Evolutionary conservation across 2,113 vertebrate species (phyloP).

Genomic region (Neodontobutis hainanensis): DNA sequence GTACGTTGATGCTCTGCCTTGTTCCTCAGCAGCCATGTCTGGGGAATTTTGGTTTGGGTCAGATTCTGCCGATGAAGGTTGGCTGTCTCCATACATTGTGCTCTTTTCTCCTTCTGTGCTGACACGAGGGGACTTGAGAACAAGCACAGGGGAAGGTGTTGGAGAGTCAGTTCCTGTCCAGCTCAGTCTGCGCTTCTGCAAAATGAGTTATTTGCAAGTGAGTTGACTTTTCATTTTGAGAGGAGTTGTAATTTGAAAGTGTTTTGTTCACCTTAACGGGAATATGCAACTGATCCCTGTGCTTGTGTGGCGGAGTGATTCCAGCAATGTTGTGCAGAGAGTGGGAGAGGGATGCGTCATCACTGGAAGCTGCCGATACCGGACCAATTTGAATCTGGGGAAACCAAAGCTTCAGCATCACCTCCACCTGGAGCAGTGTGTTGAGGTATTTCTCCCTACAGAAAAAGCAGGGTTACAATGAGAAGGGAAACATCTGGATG

Average conservation of each 20-base stretch:
- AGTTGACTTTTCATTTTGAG: neutral
- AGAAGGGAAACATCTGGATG: conserved; percentile 1
- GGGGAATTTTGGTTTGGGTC: conserved; percentile 15
- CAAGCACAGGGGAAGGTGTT: conserved; percentile 46
- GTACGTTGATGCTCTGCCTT: conserved; percentile 34
- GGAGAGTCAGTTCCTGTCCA: conserved; percentile 73
- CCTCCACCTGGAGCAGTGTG: conserved; percentile 89
- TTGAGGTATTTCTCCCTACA: conserved; percentile 87
- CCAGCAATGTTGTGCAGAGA: conserved; percentile 36
- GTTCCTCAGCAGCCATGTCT: conserved; percentile 18
- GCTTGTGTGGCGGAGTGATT: conserved; percentile 72
- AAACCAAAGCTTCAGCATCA: conserved; percentile 92
- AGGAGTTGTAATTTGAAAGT: neutral
- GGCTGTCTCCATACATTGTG: conserved; percentile 1
- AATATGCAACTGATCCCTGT: conserved; percentile 81
- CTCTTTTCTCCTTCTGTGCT: conserved; percentile 38
- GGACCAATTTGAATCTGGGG: conserved; percentile 77
- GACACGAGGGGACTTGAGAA: conserved; percentile 47
- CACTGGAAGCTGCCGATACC: conserved; percentile 33
- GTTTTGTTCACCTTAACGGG: conserved; percentile 76
- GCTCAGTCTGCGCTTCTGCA: conserved; percentile 79
- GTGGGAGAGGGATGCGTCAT: conserved; percentile 26
- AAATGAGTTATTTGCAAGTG: conserved; percentile 21
- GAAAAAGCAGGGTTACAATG: neutral
- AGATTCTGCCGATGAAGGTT: conserved; percentile 6